Base-by-base conservation (phyloP, 2,113 vertebrate genomes). In the Passer domesticus region DNA sequence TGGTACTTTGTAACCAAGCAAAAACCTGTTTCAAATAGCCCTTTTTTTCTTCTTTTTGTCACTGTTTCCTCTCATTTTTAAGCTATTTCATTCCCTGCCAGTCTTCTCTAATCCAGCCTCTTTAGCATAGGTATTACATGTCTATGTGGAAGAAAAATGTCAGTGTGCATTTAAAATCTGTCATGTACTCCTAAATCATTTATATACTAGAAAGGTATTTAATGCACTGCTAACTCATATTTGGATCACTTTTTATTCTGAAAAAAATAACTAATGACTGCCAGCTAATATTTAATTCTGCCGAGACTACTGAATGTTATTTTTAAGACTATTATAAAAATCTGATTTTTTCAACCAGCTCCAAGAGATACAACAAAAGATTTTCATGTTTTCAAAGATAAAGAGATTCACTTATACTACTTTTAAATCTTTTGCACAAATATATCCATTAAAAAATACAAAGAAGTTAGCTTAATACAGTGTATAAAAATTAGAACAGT, bases 161-260 rank as follows among this genome's bases (percentile, higher is more conserved):
- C 95, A 96, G 52, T 1, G 43, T n/a, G 79, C 75, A 90, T 97
- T 94, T 92, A 90, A 92, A 85, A 80, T 43, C 91, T 94, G 91
- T 83, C 91, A 89, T 55, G 82, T 90, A 91, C 68, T 89, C 59
- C 73, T 95, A 92, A 95, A 87, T 95, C 55, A 96, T 91, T 94
- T 94, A 91, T 85, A 88, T 31, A 73, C 39, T 76, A 92, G 90
- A 92, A 94, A 95, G 91, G 75, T 91, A 95, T 88, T 96, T 96
- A 94, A 95, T 90, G 82, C 79, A 94, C 87, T 94, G 91, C 89
- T 96, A 94, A 89, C 59, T 88, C 75, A 47, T 73, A 95, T 91
- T 95, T 92, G 73, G 30, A 74, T 85, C 49, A 41, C 59, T 88
- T 88, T 79, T 78, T 64, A 87, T 69, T 73, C 94, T 52, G 43